Evolutionary conservation across 2,888 invertebrate species (phyloP), one percentile per base, ranked within the genome.

Genomic region (Ceratothoa steindachneri): DNA sequence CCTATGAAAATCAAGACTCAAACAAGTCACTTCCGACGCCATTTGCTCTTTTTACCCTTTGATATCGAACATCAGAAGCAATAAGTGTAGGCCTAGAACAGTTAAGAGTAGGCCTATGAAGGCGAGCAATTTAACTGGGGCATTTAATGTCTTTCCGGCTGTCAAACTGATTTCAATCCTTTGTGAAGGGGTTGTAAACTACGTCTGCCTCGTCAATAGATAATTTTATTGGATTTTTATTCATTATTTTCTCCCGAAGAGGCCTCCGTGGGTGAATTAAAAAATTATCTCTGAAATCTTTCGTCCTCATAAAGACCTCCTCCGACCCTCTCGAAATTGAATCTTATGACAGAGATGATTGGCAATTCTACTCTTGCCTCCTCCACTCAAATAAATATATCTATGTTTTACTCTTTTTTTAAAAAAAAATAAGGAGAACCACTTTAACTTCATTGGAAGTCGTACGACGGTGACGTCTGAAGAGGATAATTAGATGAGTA

Each of bases 11-110:
- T 60, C 60, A 60, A 60, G 24, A 60, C 60, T 60, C 60, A 60
- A 60, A 60, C 60, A 60, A 60, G 60, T 60, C 22, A 60, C 60
- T 60, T 60, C 60, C 60, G 60, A 60, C 60, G 60, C 60, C 60
- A 3, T 12, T 60, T 60, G 60, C 60, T 60, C 60, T 60, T 60
- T 60, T 60, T 60, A 60, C 60, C 60, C 60, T 60, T 60, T 60
- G 60, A 60, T 22, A 60, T 60, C 60, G 19, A 60, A 60, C 60
- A 60, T 60, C 60, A 60, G n/a, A 60, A 24, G 60, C 60, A 60
- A 60, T 60, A 60, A 60, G 60, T 24, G 22, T 24, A 60, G 60
- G 22, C 60, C 27, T 60, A 24, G 60, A 60, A 60, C 60, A 60
- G 60, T 60, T 60, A 24, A 24, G 60, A 60, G 60, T 60, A 60